These are phyloP conservation scores for Platycnemis pennipes DNA, from an alignment of 2,888 invertebrate species.

Conservation along the genomic window DNA sequence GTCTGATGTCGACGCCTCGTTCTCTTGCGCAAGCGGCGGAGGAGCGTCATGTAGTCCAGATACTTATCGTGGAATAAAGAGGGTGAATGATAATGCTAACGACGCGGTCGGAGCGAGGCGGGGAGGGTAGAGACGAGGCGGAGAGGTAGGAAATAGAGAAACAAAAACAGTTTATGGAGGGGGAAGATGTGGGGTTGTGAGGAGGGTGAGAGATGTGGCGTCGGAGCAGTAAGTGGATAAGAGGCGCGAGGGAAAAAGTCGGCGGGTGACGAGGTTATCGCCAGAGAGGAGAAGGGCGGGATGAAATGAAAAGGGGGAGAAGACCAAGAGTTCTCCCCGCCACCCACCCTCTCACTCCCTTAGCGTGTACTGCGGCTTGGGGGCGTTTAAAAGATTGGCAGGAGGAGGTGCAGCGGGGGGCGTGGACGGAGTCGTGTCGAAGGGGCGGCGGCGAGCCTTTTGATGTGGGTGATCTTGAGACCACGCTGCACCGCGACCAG, in stretches of 20 bases:
- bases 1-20: neutral
- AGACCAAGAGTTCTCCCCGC: neutral
- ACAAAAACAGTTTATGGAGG: neutral
- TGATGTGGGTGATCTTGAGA: neutral
- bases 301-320: neutral
- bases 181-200: neutral
- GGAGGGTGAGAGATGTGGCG: neutral
- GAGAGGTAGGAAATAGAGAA: neutral
- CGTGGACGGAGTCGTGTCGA: neutral
- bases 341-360: neutral
- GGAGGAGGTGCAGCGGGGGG: neutral
- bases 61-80: slow-evolving; percentile 18
- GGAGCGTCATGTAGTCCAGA: neutral
- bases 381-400: neutral
- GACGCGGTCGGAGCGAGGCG: neutral
- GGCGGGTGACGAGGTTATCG: neutral
- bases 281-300: neutral
- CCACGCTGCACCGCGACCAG: neutral
- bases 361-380: neutral
- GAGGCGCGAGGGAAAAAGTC: neutral
- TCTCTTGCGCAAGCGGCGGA: neutral
- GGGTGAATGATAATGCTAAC: neutral
- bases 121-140: neutral
- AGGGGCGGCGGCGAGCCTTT: slow-evolving; percentile 15
- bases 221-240: neutral